Percentiles rank a stretch among this genome's conserved stretches.
These are phyloP conservation scores for Furnarius figulus DNA, from an alignment of 2,113 vertebrate species.

Conservation along the genomic window DNA sequence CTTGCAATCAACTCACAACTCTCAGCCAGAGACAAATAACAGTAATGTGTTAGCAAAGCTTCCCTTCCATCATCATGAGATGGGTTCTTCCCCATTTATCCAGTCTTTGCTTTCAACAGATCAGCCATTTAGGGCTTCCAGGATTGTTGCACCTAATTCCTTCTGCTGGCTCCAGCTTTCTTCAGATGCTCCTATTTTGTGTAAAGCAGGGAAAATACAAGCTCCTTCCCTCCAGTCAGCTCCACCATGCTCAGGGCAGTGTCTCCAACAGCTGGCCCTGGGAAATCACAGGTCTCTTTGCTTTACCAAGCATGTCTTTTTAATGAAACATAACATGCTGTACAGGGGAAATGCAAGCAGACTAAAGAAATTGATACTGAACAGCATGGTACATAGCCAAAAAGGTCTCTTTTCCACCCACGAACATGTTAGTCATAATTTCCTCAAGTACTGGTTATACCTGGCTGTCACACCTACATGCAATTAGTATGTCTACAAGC, in stretches of 20 bases:
- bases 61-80: background rate
- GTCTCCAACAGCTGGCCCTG: background rate
- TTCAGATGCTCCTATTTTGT: background rate
- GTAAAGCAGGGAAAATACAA: background rate
- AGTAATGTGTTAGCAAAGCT: background rate
- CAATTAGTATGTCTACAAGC: background rate
- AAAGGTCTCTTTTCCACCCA: background rate
- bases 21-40: background rate
- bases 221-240: background rate
- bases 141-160: background rate
- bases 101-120: background rate
- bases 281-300: background rate
- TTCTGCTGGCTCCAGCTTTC: background rate
- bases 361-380: background rate
- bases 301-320: no score
- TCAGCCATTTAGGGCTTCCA: background rate
- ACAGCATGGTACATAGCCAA: background rate
- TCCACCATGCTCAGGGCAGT: background rate
- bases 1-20: background rate
- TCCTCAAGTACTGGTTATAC: background rate
- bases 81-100: background rate
- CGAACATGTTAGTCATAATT: background rate
- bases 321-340: fast-evolving
- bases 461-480: background rate
- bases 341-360: background rate